Percentiles rank a stretch among this genome's conserved stretches.
These are phyloP conservation scores for Leptinotarsa rubiginosa DNA, from an alignment of 2,888 invertebrate genomes.

Conservation along the genomic window DNA sequence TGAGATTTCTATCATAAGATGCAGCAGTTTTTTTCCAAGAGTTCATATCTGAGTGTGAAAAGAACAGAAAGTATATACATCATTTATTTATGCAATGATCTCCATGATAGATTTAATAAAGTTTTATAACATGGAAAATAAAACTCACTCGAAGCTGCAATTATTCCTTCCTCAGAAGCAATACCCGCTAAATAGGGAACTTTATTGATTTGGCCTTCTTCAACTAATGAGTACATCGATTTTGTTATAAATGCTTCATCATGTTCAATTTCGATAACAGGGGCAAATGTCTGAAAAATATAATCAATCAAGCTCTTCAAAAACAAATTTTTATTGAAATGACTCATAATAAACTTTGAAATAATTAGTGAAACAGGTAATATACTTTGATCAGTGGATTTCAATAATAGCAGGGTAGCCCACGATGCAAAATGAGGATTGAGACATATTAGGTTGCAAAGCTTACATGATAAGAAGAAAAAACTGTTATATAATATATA, in stretches of 20 bases:
- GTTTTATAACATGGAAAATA: not conserved
- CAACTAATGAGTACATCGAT: conserved; percentile 43
- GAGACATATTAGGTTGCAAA: too few species aligned
- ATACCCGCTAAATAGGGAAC: conserved; percentile 51
- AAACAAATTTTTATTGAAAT: too few species aligned
- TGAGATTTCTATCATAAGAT: conserved; percentile 34
- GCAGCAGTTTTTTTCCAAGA: conserved; percentile 15
- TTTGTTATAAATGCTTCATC: conserved; percentile 48
- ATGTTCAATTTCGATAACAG: conserved; percentile 48
- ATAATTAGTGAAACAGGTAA: too few species aligned
- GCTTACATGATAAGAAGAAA: too few species aligned
- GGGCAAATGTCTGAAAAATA: conserved; percentile 40
- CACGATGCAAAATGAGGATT: too few species aligned
- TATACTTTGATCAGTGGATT: too few species aligned
- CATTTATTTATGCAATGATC: not conserved
- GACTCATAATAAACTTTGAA: too few species aligned
- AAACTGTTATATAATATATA: too few species aligned
- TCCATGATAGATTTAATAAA: not conserved
- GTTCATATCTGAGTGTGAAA: not conserved
- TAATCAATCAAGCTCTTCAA: not conserved
- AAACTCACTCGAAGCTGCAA: conserved; percentile 17
- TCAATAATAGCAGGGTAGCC: too few species aligned
- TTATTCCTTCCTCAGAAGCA: conserved; percentile 47
- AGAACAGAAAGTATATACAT: not conserved
- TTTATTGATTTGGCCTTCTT: conserved; percentile 42